Evolutionary conservation across 2,797 vertebrate genomes (phyloP), one percentile per base, ranked within the genome.

Genomic region (Discoglossus pictus): DNA sequence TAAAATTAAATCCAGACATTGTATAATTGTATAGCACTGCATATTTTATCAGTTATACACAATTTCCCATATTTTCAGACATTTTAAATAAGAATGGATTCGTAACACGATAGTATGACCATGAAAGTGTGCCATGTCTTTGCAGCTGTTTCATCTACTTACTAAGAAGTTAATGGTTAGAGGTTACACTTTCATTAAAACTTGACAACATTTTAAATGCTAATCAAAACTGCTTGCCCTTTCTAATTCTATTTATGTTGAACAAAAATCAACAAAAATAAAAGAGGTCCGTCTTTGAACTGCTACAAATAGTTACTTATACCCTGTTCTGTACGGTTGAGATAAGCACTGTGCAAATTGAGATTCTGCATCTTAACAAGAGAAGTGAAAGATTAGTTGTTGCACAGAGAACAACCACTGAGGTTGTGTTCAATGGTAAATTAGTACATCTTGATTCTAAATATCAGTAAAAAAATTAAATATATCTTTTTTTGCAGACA

Each of bases 141-240:
- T 87, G 85, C 84, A 76, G n/a, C n/a, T 76, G 82, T 79, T 74
- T 69, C 75, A 74, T 87, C 58, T 72, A 74, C 75, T 82, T 84
- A 78, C 75, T 78, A 55, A 74, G 77, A 83, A 86, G 79, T 80
- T 83, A 82, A 82, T 84, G 78, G 76, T 80, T 84, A 75, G 79
- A 87, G 84, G 85, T 88, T 87, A 82, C 1, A 8, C 74, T 83
- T 87, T 84, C 85, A 87, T 89, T 89, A 87, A 88, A 87, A 82
- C 85, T 82, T 87, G 83, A 85, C 82, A 85, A 80, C 74, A 80
- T 87, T 88, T 87, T 78, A 87, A 88, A 89, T 85, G 80, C 78
- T 88, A 87, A 88, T 89, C 81, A 83, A 86, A 87, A 80, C 46
- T 53, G 46, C 73, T 84, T 84, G 81, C 86, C 82, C 82, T 87